phyloP scores from a whole-genome alignment of 2,113 vertebrate genomes.

The Craseonycteris thonglongyai region DNA sequence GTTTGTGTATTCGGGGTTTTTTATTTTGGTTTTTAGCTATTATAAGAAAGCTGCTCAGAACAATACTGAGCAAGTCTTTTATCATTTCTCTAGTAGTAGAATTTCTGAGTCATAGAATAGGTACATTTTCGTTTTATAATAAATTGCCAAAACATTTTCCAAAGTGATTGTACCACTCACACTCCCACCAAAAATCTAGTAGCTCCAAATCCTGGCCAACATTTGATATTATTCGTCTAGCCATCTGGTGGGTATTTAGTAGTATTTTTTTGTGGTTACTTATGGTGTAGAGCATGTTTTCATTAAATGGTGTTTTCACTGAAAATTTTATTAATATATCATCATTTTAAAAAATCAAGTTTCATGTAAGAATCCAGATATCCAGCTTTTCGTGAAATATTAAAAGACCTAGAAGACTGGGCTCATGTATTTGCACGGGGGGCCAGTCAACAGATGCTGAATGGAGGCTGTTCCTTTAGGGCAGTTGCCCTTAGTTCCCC shows the following conservation, averaged over 20 bases:
- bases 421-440: neutral
- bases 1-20: no score
- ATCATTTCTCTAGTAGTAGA: slow-evolving; percentile 12
- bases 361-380: slow-evolving; percentile 9
- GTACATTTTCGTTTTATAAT: neutral
- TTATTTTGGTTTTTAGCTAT: neutral
- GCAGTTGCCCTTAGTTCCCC: neutral
- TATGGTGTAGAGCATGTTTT: neutral
- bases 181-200: neutral
- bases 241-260: neutral
- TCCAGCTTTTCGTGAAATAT: neutral
- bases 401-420: neutral
- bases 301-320: neutral
- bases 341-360: slow-evolving; percentile 11
- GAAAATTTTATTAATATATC: neutral
- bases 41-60: slow-evolving; percentile 1
- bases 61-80: neutral
- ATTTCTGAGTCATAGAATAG: neutral
- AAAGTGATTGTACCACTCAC: neutral
- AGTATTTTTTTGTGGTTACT: neutral
- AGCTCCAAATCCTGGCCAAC: slow-evolving; percentile 2
- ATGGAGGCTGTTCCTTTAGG: neutral
- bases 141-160: slow-evolving; percentile 1
- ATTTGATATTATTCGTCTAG: neutral
- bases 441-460: neutral